Percentiles rank a stretch among this genome's conserved stretches.
These are phyloP conservation scores for Ctena decussata DNA, from an alignment of 2,888 invertebrate species.

Conservation along the genomic window DNA sequence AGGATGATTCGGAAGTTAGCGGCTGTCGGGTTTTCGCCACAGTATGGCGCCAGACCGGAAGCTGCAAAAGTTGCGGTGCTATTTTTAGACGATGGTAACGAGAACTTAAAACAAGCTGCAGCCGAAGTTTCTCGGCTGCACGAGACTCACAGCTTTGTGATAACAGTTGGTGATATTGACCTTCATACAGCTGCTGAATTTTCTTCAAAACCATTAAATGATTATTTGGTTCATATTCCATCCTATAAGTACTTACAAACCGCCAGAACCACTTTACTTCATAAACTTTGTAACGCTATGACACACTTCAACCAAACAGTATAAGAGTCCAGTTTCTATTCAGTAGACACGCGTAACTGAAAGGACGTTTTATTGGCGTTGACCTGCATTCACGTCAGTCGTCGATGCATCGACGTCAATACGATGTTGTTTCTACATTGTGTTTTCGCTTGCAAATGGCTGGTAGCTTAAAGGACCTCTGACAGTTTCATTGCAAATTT, in stretches of 20 bases:
- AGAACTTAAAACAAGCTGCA: conserved; percentile 63
- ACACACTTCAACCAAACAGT: not conserved
- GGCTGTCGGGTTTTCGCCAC: conserved; percentile 49
- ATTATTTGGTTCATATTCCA: conserved; percentile 67
- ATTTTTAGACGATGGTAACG: conserved; percentile 74
- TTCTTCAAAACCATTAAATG: conserved; percentile 61
- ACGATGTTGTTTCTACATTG: no score
- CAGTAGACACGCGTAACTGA: no score
- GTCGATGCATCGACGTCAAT: no score
- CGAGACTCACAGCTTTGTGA: conserved; percentile 65
- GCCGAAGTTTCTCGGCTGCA: conserved; percentile 55
- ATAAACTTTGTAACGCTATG: conserved; percentile 62
- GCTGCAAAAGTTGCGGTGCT: conserved; percentile 75
- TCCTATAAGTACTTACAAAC: conserved; percentile 64
- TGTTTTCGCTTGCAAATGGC: no score
- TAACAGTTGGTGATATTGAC: conserved; percentile 67
- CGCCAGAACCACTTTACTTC: conserved; percentile 56
- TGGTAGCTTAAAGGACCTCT: no score
- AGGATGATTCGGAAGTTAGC: conserved; percentile 59
- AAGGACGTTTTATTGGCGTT: no score
- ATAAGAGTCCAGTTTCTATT: no score
- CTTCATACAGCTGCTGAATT: conserved; percentile 59
- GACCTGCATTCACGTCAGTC: no score
- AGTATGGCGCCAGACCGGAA: conserved; percentile 57
- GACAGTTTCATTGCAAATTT: no score